Conservation (phyloP, 2,888 invertebrate species). For the Drosophila nr. perissopoda region DNA sequence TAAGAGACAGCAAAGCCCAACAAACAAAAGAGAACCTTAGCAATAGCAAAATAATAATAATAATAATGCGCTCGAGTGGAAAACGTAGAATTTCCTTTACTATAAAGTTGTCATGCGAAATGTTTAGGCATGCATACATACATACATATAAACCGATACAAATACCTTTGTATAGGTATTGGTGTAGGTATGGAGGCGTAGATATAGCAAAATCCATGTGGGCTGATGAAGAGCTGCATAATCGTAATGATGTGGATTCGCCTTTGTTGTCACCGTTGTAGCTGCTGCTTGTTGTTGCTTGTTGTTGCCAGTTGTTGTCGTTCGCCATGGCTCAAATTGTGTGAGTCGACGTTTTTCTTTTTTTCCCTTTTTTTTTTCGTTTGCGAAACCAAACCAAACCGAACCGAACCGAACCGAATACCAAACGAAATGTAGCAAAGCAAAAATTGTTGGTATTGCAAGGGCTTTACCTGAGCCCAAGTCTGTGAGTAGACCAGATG, state of each 20-base stretch:
- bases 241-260: slow-evolving; percentile 64
- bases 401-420: neutral
- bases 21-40: slow-evolving; percentile 8
- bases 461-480: slow-evolving; percentile 43
- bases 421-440: slow-evolving; percentile 26
- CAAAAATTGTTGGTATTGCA: slow-evolving; percentile 54
- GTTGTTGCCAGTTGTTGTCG: slow-evolving; percentile 24
- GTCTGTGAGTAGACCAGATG: slow-evolving; percentile 31
- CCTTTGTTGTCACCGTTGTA: slow-evolving; percentile 34
- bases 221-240: slow-evolving; percentile 53
- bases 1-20: slow-evolving; percentile 9
- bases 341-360: slow-evolving; percentile 31
- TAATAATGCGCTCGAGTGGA: slow-evolving; percentile 73
- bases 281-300: slow-evolving; percentile 9
- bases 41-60: slow-evolving; percentile 23
- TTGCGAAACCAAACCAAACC: slow-evolving; percentile 10
- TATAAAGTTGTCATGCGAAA: slow-evolving; percentile 27
- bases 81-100: slow-evolving; percentile 56
- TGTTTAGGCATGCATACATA: neutral
- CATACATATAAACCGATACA: slow-evolving; percentile 8
- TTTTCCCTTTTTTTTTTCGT: neutral
- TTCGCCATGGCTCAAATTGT: slow-evolving; percentile 45
- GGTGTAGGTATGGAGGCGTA: neutral
- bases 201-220: slow-evolving; percentile 11
- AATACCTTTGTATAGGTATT: slow-evolving; percentile 1